Evolutionary conservation across 1,140 invertebrate species (phyloP), one percentile per base, ranked within the genome.

Genomic region (Brachionus manjavacas): DNA sequence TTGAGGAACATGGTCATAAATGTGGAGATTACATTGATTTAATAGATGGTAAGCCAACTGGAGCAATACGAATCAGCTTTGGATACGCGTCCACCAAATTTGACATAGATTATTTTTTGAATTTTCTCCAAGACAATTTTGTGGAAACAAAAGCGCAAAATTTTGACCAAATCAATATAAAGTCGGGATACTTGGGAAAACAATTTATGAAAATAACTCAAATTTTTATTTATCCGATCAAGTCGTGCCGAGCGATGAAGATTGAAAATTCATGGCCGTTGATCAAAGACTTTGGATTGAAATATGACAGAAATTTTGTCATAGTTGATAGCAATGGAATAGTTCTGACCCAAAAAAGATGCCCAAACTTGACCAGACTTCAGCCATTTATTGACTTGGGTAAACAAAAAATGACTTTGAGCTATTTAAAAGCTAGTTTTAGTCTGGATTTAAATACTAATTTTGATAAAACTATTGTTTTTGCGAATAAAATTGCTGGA

Each of bases 241-340:
- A 99, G 90, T 98, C 96, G 0, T 97, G 96, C 90, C 94, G 91
- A 2, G 92, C 93, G 91, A 93, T 88, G 90, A 94, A 66, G 85
- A 86, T 86, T 4, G 86, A 90, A 81, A 87, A 91, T 23, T 85
- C 84, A 23, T 89, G 89, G n/a, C 97, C 95, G 95, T 90, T 90
- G 46, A 88, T 96, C 41, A 92, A 92, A 25, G 85, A 87, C 0
- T 92, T 92, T 86, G 96, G 96, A 1, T 90, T 98, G 16, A 90
- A 93, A 86, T 96, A 94, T 88, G 96, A 98, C 89, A 91, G 96
- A 86, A 92, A 94, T 87, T 98, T 95, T 95, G 95, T 97, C 93
- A 93, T 98, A 84, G 91, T 96, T 1, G 94, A 93, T 85, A 89
- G 91, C 14, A 91, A 92, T 86, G 95, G 95, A 25, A 91, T 93